Evolutionary conservation across 2,888 invertebrate genomes (phyloP), one percentile per base, ranked within the genome.

Genomic region (Trypoxylon attenuatum): DNA sequence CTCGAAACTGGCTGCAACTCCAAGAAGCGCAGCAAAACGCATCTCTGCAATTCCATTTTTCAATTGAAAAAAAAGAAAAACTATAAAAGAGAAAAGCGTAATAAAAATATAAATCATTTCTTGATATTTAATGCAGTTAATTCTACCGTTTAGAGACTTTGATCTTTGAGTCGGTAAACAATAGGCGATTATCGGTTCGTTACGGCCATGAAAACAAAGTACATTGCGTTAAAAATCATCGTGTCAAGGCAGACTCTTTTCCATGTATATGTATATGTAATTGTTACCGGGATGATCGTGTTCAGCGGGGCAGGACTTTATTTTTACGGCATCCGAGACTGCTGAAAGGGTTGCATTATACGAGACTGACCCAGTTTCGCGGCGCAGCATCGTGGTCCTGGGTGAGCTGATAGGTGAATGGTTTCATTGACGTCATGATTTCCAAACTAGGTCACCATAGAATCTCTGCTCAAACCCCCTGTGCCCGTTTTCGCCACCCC

Each of bases 381-480:
- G 27, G 15, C 45, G 51, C 42, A 38, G 39, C 42, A 69, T 66
- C 74, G 71, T 80, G 77, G 66, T 69, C 65, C 67, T 72, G 67
- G 76, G 63, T 76, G 67, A 76, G 71, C 51, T 62, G 57, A 69
- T 74, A 72, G 78, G 76, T 79, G 77, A 78, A 80, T 71, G 64
- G 57, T 62, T 61, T 50, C 42, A 68, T 45, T 59, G 58, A 73
- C 69, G 73, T 73, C 65, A 74, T 49, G 55, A 53, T 41, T 65
- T 41, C 41, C 64, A 15, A 71, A 74, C 63, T 65, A 41, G 65
- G 64, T 70, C 64, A 46, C 58, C 62, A 65, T 59, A 56, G 56
- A 52, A 53, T 69, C 56, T 52, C 64, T 52, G 50, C 42, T 41
- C 46, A 19, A 16, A 51, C 13, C 23, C 41, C 42, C 47, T 45